These are phyloP conservation scores for Wasmannia auropunctata DNA, from an alignment of 1,140 invertebrate species.

Conservation along the genomic window DNA sequence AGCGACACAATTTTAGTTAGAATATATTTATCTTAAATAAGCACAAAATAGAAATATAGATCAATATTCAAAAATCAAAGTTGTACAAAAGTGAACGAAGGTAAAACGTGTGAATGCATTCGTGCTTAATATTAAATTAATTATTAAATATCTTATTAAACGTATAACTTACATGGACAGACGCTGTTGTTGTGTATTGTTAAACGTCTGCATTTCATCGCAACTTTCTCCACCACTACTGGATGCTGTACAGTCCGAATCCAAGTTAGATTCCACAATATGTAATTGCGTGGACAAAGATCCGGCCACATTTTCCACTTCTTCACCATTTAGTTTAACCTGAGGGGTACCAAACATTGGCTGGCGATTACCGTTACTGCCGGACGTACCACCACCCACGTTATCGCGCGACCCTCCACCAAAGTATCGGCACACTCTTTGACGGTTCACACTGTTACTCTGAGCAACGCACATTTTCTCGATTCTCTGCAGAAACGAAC, in stretches of 20 bases:
- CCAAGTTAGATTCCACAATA: conserved; percentile 90
- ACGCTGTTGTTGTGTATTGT: conserved; percentile 90
- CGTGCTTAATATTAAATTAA: neutral
- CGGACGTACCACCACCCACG: conserved; percentile 77
- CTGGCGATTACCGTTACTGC: conserved; percentile 71
- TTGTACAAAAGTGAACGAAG: conserved; percentile 8
- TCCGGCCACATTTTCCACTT: conserved; percentile 89
- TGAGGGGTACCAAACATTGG: conserved; percentile 83
- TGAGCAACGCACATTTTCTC: conserved; percentile 81
- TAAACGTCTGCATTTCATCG: conserved; percentile 94
- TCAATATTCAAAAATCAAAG: too few relatives aligned
- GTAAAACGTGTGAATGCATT: neutral
- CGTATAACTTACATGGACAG: conserved; percentile 91
- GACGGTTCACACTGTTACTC: conserved; percentile 80
- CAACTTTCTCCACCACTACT: conserved; percentile 97
- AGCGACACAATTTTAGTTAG: neutral
- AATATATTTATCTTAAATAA: neutral
- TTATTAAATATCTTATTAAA: neutral
- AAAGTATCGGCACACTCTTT: conserved; percentile 85
- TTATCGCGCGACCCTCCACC: conserved; percentile 87
- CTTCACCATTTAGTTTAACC: conserved; percentile 85
- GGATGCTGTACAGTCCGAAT: conserved; percentile 97
- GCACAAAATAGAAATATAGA: neutral
- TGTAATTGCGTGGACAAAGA: conserved; percentile 89
- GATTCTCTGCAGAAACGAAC: conserved; percentile 80